These are phyloP conservation scores for Nomada ferruginata DNA, from an alignment of 2,888 invertebrate genomes.

Conservation along the genomic window DNA sequence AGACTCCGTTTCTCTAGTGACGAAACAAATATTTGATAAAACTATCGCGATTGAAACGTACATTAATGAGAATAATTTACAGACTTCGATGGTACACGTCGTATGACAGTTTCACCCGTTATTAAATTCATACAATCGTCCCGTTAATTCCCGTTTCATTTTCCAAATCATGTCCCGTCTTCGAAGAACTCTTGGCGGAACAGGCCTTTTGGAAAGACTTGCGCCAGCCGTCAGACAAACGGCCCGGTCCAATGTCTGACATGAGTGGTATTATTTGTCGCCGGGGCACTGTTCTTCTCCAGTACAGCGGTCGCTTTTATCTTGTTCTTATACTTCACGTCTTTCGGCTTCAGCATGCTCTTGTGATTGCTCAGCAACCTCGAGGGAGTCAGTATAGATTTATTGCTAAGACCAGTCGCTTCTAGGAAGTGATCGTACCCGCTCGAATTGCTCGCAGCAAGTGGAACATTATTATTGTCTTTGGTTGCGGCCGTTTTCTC, in stretches of 20 bases:
- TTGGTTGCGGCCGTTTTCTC: conserved; percentile 81
- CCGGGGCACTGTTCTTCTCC: conserved; percentile 84
- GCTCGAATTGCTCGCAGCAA: conserved; percentile 82
- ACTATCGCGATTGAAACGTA: conserved; percentile 30
- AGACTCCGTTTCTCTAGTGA: conserved; percentile 17
- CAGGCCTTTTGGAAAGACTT: conserved; percentile 54
- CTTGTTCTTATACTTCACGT: conserved; percentile 90
- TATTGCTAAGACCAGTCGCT: conserved; percentile 91
- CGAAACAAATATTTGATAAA: conserved; percentile 26
- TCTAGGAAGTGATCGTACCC: conserved; percentile 91
- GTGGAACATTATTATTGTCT: conserved; percentile 79
- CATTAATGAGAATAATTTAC: conserved; percentile 55
- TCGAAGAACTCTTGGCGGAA: conserved; percentile 46
- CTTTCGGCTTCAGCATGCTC: conserved; percentile 91
- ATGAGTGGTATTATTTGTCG: conserved; percentile 74
- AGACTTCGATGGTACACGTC: conserved; percentile 29
- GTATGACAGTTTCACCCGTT: neutral
- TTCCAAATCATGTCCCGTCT: conserved; percentile 23
- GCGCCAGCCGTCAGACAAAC: conserved; percentile 81
- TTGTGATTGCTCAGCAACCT: conserved; percentile 91
- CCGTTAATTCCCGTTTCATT: neutral
- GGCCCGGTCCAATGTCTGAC: conserved; percentile 85
- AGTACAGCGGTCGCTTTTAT: conserved; percentile 86
- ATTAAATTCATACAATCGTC: neutral
- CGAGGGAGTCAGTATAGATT: conserved; percentile 89